phyloP scores from a whole-genome alignment of 2,113 vertebrate species.

The Falco punctatus region DNA sequence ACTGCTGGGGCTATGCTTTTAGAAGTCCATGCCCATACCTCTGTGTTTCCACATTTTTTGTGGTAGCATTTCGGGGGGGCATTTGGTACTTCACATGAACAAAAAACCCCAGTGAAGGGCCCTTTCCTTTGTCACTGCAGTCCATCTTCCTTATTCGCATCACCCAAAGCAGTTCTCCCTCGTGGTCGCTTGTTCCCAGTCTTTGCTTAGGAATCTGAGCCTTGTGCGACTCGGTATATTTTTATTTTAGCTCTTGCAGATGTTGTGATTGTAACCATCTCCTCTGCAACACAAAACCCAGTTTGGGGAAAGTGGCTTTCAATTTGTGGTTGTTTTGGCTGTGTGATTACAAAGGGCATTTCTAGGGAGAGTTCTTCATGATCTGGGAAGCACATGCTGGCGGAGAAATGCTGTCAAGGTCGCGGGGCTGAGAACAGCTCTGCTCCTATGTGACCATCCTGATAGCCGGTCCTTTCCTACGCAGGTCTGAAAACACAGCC shows the following conservation, averaged over 20 bases:
- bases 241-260: not conserved
- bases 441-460: not conserved
- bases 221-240: too few relatives aligned
- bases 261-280: not conserved
- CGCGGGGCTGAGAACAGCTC: not conserved
- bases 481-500: not conserved
- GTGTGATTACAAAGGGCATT: not conserved
- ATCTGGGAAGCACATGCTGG: not conserved
- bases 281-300: not conserved
- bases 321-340: not conserved
- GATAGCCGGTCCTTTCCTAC: not conserved
- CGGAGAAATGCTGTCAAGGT: not conserved
- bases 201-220: not conserved
- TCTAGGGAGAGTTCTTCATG: not conserved
- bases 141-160: not conserved
- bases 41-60: not conserved
- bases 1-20: not conserved
- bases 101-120: not conserved
- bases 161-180: not conserved
- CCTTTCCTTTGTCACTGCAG: not conserved
- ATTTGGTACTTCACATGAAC: not conserved
- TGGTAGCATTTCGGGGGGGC: fast-evolving
- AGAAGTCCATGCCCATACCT: not conserved
- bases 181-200: fast-evolving
- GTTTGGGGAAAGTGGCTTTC: not conserved